These are phyloP conservation scores for Octomys mimax DNA, from an alignment of 2,797 vertebrate genomes.

Conservation along the genomic window DNA sequence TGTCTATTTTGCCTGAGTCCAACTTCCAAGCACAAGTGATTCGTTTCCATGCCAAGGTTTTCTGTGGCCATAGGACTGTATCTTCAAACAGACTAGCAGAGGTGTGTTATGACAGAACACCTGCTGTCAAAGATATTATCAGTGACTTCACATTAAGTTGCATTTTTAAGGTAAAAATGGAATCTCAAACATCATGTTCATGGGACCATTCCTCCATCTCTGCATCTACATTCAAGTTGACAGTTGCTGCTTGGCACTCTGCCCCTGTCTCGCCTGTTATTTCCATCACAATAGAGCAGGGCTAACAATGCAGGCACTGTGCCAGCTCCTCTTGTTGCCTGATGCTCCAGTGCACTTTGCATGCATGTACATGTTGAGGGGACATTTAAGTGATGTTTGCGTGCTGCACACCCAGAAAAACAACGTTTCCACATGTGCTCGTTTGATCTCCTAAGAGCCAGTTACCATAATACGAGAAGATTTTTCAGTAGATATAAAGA, in stretches of 20 bases:
- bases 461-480: conserved; percentile 84
- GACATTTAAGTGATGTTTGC: conserved; percentile 88
- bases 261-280: conserved; percentile 74
- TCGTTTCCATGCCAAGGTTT: background rate
- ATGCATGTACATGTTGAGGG: conserved; percentile 84
- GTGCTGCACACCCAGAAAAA: conserved; percentile 83
- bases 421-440: conserved; percentile 79
- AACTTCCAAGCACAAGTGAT: background rate
- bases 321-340: conserved; percentile 81
- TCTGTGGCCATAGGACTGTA: background rate
- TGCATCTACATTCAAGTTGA: conserved; percentile 24
- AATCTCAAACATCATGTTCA: background rate
- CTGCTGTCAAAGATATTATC: background rate
- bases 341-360: conserved; percentile 79
- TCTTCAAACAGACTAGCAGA: background rate
- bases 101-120: conserved; percentile 12
- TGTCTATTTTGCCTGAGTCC: background rate
- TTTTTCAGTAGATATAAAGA: conserved; percentile 84
- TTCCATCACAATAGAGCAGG: conserved; percentile 84
- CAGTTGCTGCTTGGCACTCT: conserved; percentile 57
- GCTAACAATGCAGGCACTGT: conserved; percentile 85
- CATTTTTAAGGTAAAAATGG: conserved; percentile 38
- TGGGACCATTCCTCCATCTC: background rate
- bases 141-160: background rate
- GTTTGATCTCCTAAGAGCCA: conserved; percentile 87